Conservation (phyloP, 2,113 vertebrate species). For the Lota lota region DNA sequence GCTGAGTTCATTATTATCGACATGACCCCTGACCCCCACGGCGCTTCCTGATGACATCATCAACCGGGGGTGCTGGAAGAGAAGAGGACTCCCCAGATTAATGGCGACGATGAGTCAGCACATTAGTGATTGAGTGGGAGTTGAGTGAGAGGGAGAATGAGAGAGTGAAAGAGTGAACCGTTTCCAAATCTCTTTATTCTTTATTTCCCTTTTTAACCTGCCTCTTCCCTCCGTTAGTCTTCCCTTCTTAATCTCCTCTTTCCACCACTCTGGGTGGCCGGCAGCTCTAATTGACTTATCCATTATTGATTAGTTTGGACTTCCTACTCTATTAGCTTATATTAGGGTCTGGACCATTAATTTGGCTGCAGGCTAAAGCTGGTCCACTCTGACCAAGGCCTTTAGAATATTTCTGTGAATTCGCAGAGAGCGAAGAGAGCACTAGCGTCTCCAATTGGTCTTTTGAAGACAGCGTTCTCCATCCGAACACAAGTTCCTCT, state of each 20-base stretch:
- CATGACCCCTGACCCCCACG: neutral
- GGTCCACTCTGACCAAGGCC: too few relatives aligned
- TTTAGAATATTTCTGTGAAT: too few relatives aligned
- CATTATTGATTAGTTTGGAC: conserved; percentile 40
- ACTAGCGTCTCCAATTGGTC: too few relatives aligned
- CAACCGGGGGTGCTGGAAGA: too few relatives aligned
- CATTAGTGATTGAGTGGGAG: too few relatives aligned
- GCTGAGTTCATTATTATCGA: neutral
- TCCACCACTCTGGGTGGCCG: neutral
- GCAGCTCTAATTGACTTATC: conserved; percentile 32
- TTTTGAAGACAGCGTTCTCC: too few relatives aligned
- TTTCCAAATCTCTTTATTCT: conserved; percentile 23
- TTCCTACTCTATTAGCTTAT: conserved; percentile 32
- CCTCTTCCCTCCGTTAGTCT: conserved; percentile 2
- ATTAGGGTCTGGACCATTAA: conserved; percentile 33
- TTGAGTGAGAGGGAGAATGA: too few relatives aligned
- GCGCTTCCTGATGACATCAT: neutral
- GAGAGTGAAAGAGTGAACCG: too few relatives aligned
- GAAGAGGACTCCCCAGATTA: too few relatives aligned
- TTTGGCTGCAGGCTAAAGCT: conserved; percentile 11
- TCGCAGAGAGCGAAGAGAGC: too few relatives aligned
- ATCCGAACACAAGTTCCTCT: too few relatives aligned
- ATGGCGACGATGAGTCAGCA: too few relatives aligned
- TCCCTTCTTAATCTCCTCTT: neutral
- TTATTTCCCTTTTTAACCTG: conserved; percentile 7